These are phyloP conservation scores for Protophormia terraenovae DNA, from an alignment of 2,888 invertebrate species.

Conservation along the genomic window DNA sequence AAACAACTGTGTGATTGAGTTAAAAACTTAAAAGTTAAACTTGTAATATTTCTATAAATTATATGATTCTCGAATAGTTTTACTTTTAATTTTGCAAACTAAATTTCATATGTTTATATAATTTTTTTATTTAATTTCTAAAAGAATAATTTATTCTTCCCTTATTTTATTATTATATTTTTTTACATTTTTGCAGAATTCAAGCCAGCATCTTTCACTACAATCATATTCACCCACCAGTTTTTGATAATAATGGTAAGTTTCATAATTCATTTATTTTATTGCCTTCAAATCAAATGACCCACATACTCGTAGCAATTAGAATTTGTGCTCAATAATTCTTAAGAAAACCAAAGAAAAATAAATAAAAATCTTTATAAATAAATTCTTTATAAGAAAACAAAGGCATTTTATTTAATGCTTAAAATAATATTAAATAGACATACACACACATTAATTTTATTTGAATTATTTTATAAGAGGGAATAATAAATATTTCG, in stretches of 20 bases:
- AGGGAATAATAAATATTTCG: constrained; percentile 1
- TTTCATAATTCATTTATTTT: neutral
- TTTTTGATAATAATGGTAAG: neutral
- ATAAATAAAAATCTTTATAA: neutral
- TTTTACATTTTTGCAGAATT: no score
- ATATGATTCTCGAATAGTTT: no score
- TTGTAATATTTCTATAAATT: no score
- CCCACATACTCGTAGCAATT: neutral
- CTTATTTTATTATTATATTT: no score
- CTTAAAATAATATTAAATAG: constrained; percentile 23
- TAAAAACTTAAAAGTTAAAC: no score
- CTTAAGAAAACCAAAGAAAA: neutral
- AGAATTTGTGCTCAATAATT: constrained; percentile 9
- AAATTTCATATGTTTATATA: no score
- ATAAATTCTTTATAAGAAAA: constrained; percentile 43
- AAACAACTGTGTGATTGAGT: no score
- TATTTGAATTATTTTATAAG: constrained; percentile 13
- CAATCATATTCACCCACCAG: no score
- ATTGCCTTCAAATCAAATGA: neutral
- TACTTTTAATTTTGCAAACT: no score
- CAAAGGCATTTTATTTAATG: constrained; percentile 56
- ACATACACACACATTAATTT: constrained; percentile 20
- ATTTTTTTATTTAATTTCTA: no score
- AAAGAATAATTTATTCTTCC: no score
- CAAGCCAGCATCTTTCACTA: no score